Evolutionary conservation across 2,797 vertebrate species (phyloP).

Genomic region (Sparidentex hasta): DNA sequence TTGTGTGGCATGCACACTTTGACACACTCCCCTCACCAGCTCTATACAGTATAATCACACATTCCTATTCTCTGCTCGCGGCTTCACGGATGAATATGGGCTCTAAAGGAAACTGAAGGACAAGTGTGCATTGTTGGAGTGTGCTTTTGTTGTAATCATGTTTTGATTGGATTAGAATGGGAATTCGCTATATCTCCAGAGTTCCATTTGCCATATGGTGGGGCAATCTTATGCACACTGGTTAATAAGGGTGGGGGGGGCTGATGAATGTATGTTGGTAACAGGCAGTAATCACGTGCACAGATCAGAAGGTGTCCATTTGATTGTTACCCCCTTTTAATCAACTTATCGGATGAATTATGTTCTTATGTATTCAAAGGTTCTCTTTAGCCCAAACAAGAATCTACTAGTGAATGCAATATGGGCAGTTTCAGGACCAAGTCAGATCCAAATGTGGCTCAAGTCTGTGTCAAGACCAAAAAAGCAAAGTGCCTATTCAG

Average conservation of each 20-base stretch:
- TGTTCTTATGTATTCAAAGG: background rate
- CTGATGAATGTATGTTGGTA: slow-evolving; percentile 40
- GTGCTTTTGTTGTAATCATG: slow-evolving; percentile 61
- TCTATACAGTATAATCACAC: slow-evolving; percentile 83
- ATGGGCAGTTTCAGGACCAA: background rate
- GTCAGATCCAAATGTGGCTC: background rate
- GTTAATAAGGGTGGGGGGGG: slow-evolving; percentile 12
- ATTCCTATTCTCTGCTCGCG: slow-evolving; percentile 73
- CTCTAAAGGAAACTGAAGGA: slow-evolving; percentile 66
- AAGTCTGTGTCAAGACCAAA: background rate
- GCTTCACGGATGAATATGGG: slow-evolving; percentile 60
- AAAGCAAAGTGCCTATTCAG: background rate
- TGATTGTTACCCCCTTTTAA: slow-evolving; percentile 23
- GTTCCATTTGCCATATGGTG: slow-evolving; percentile 60
- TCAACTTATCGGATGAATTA: background rate
- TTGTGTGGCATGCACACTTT: slow-evolving; percentile 83
- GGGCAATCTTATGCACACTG: slow-evolving; percentile 49
- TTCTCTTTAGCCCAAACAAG: background rate
- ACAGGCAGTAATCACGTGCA: slow-evolving; percentile 18
- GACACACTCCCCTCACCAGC: slow-evolving; percentile 84
- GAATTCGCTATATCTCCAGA: slow-evolving; percentile 53
- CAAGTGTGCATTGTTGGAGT: slow-evolving; percentile 63
- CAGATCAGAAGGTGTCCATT: background rate
- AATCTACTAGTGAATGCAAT: background rate
- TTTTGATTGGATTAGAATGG: slow-evolving; percentile 69